phyloP scores from a whole-genome alignment of 2,797 vertebrate species.

The Enteromius argenteus region DNA sequence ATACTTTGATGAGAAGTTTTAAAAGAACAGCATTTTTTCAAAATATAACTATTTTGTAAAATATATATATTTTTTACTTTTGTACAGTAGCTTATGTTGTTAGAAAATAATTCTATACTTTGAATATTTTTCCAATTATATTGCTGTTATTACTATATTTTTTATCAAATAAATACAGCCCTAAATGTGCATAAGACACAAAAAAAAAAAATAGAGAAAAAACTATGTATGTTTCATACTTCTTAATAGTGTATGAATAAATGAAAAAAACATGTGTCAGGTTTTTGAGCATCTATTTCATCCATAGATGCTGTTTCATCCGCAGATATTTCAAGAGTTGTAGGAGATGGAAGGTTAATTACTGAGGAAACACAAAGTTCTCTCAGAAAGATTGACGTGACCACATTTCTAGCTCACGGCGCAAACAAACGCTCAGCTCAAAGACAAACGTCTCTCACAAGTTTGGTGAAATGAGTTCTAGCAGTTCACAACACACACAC shows the following conservation, averaged over 20 bases:
- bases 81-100: too few species aligned
- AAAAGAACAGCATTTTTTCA: too few species aligned
- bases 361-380: slow-evolving; percentile 23
- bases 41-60: too few species aligned
- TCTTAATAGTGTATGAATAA: background rate
- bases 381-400: slow-evolving; percentile 4
- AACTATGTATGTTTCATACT: background rate
- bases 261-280: background rate
- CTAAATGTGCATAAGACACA: background rate
- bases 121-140: too few species aligned
- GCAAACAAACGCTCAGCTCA: background rate
- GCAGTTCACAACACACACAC: background rate
- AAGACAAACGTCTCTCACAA: slow-evolving; percentile 12
- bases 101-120: too few species aligned
- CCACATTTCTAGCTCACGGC: background rate
- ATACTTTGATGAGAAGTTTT: too few species aligned
- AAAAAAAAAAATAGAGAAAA: background rate
- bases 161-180: background rate
- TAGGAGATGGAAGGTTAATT: slow-evolving; percentile 6
- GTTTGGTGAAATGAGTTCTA: slow-evolving; percentile 43
- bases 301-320: background rate
- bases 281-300: slow-evolving; percentile 9
- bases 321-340: background rate
- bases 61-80: too few species aligned
- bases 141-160: background rate